Conservation (phyloP, 1,140 invertebrate species). For the Pinna nobilis region DNA sequence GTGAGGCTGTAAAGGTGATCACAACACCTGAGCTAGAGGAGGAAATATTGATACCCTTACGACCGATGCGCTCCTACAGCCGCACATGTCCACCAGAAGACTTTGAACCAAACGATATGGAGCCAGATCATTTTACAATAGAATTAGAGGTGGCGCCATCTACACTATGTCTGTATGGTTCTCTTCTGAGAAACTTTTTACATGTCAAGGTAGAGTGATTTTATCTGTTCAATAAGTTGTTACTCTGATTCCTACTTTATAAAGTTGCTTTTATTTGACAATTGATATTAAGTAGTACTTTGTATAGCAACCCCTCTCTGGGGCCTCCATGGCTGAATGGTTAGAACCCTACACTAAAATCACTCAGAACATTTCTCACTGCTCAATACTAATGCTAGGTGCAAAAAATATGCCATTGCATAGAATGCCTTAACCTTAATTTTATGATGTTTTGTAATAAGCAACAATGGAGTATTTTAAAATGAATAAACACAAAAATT, state of each 20-base stretch:
- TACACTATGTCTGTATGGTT: slow-evolving; percentile 89
- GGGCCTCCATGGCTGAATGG: too few species aligned
- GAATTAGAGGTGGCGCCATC: slow-evolving; percentile 96
- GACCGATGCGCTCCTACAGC: slow-evolving; percentile 77
- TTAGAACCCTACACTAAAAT: too few species aligned
- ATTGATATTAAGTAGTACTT: too few species aligned
- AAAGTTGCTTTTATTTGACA: too few species aligned
- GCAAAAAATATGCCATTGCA: too few species aligned
- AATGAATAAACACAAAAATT: neutral
- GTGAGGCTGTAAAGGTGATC: slow-evolving; percentile 76
- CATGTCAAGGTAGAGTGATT: slow-evolving; percentile 82
- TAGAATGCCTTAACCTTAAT: too few species aligned
- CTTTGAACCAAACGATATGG: slow-evolving; percentile 90
- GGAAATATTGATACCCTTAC: slow-evolving; percentile 90
- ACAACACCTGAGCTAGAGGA: slow-evolving; percentile 96
- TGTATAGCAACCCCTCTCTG: too few species aligned
- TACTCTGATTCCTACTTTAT: too few species aligned
- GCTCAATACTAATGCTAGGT: too few species aligned
- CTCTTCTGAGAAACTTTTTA: slow-evolving; percentile 90
- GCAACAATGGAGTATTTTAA: too few species aligned
- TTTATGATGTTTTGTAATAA: too few species aligned
- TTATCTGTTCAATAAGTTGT: neutral
- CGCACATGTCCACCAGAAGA: slow-evolving; percentile 72
- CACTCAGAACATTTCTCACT: too few species aligned
- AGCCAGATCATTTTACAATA: slow-evolving; percentile 90